Evolutionary conservation across 2,797 vertebrate species (phyloP).

Genomic region (Characodon lateralis): DNA sequence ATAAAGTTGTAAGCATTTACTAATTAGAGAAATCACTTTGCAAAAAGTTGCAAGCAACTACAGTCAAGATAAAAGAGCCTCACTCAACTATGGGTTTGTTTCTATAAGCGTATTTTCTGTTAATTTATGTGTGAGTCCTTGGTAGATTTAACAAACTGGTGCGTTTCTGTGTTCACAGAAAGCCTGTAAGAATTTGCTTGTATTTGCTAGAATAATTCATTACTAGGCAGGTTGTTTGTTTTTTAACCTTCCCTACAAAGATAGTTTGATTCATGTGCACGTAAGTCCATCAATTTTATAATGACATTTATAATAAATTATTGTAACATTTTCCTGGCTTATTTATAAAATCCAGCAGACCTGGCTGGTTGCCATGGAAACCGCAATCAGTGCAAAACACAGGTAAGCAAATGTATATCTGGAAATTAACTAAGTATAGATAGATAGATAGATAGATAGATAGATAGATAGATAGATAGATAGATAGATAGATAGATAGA

Average conservation of each 20-base stretch:
- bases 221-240: neutral
- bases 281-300: neutral
- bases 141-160: neutral
- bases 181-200: neutral
- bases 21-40: too few relatives aligned
- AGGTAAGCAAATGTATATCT: neutral
- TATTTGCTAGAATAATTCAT: neutral
- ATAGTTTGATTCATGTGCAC: neutral
- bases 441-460: neutral
- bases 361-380: constrained; percentile 1
- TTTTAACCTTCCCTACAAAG: neutral
- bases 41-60: too few relatives aligned
- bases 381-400: neutral
- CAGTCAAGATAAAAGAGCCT: too few relatives aligned
- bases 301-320: constrained; percentile 1
- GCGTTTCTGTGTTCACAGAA: neutral
- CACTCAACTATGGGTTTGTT: neutral
- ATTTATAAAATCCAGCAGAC: neutral
- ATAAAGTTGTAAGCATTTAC: too few relatives aligned
- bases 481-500: neutral
- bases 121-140: neutral
- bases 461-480: neutral
- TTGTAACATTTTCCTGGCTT: neutral
- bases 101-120: neutral
- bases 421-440: neutral